Percentiles rank a stretch among this genome's conserved stretches.
phyloP scores from a whole-genome alignment of 2,888 invertebrate species.

The Schizaphis graminum region DNA sequence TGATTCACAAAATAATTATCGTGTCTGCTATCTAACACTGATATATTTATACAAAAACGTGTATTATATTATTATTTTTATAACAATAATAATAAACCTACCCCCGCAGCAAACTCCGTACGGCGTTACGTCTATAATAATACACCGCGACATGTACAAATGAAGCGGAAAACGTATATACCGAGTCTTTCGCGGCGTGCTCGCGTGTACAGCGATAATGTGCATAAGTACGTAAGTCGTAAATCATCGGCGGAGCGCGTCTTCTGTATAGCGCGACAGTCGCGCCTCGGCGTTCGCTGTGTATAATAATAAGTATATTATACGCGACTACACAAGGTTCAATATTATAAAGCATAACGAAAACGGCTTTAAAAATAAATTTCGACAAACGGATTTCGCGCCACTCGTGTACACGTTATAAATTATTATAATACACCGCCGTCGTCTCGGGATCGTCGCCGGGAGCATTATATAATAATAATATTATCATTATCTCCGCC shows the following conservation, averaged over 20 bases:
- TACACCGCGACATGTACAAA: constrained; percentile 51
- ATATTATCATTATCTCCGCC: background rate
- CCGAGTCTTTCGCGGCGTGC: constrained; percentile 27
- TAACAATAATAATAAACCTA: background rate
- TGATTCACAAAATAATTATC: background rate
- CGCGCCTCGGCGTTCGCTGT: background rate
- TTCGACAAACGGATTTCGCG: constrained; percentile 47
- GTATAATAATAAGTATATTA: background rate
- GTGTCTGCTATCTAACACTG: background rate
- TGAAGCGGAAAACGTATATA: constrained; percentile 59
- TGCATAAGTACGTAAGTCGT: constrained; percentile 22
- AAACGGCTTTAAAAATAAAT: constrained; percentile 62
- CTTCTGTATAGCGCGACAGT: constrained; percentile 30
- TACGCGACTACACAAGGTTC: background rate
- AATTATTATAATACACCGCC: background rate
- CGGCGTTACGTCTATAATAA: background rate
- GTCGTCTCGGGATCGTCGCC: background rate
- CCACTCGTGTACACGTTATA: background rate
- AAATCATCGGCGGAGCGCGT: constrained; percentile 54
- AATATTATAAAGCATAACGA: background rate
- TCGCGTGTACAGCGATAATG: background rate
- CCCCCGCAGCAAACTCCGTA: background rate
- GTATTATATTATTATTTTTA: background rate
- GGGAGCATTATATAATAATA: background rate
- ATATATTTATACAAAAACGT: background rate